Evolutionary conservation across 2,797 vertebrate species (phyloP), one percentile per base, ranked within the genome.

Genomic region (Acanthornis magna): DNA sequence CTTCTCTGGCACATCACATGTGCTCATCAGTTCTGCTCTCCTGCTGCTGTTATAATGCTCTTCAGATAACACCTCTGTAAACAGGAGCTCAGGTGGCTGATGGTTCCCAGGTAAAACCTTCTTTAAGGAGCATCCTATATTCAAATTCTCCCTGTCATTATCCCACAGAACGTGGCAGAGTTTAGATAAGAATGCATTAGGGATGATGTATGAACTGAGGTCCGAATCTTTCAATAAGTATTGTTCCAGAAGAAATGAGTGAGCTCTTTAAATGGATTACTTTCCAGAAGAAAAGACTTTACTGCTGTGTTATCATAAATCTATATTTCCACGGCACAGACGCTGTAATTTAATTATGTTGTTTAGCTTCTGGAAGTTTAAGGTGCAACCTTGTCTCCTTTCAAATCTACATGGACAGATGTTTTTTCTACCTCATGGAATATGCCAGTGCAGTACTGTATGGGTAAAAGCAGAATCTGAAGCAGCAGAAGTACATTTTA

Each of bases 171-270:
- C 7, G 75, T 22, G 48, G 61, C 21, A 83, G 68, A 77, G 50
- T 74, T 85, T 74, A 89, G 86, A 38, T 54, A 89, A 95, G 87
- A 91, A 74, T 68, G 58, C 27, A 55, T 94, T 87, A 75, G 78
- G 73, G 81, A 91, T 93, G 85, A 94, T 89, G 36, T 23, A 95
- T 65, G 89, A 96, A 85, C 57, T 45, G 51, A 92, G 42, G 61
- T 63, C 43, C 7, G 0, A 78, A 74, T 77, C 61, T 80, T 92
- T 89, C 92, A 72, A 7, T 74, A 91, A 80, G 62, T 27, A 48
- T 43, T 80, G 89, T 65, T 93, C 73, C 65, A 89, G 89, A 92
- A 65, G 83, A 95, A 66, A 91, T 65, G 73, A 96, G 83, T 47
- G 89, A 92, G 70, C 58, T 61, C 47, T 68, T 88, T 92, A 95